Evolutionary conservation across 2,888 invertebrate species (phyloP), one percentile per base, ranked within the genome.

Genomic region (Ypsolopha sequella): DNA sequence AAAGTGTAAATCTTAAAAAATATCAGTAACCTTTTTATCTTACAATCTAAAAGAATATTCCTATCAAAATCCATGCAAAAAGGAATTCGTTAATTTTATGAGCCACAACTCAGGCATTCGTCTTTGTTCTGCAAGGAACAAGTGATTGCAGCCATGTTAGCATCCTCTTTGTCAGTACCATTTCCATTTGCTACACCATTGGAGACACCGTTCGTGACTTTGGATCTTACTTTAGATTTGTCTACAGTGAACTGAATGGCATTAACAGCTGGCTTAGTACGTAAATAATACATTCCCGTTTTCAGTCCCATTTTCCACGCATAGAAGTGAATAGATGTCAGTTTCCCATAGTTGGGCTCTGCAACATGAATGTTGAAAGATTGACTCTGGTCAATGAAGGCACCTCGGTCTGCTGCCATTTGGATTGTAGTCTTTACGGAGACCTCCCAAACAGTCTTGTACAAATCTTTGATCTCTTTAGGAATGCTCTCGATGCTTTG

Each of bases 171-270:
- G 36, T 79, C 77, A 6, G 65, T 24, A 24, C 24, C 4, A 24
- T 4, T 24, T 3, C 24, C 24, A 24, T 24, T 24, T 6, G 65
- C 59, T 55, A 70, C 76, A 9, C 70, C 73, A 59, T 65, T 60
- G 34, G 57, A 41, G 10, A 54, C 54, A 35, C 61, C 59, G 47
- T 76, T 76, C 7, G 58, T 41, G n/a, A 62, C 54, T 51, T 55
- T 66, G 1, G 59, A 62, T 55, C 62, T 70, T 6, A 73, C 73
- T 63, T 81, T 84, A 1, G 75, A 66, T 72, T 98, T 98, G 76
- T 99, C 97, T 0, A 99, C 97, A 0, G 99, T 99, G 76, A 99
- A 99, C 72, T 99, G 97, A 61, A 99, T 96, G 6, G 99, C 97
- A 74, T 95, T 93, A 1, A 95, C 97, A 0, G 99, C 99, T 6